Evolutionary conservation across 2,888 invertebrate genomes (phyloP).

Genomic region (Agonopterix alstromeriana): DNA sequence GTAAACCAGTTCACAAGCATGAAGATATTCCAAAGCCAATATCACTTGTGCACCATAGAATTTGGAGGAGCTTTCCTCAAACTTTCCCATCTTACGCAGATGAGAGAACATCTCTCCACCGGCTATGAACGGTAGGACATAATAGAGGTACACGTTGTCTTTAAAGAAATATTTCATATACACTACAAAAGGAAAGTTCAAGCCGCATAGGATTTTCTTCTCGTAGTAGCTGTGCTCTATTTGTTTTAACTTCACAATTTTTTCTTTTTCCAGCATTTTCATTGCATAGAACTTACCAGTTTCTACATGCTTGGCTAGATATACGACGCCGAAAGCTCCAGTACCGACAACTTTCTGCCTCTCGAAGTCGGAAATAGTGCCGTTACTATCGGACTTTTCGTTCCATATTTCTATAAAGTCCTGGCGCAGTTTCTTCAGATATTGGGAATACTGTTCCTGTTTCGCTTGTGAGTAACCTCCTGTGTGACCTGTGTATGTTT

Average conservation of each 20-base stretch:
- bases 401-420: constrained; percentile 63
- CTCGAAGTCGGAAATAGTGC: constrained; percentile 80
- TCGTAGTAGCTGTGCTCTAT: constrained; percentile 93
- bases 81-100: constrained; percentile 78
- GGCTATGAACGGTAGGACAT: constrained; percentile 86
- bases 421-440: constrained; percentile 47
- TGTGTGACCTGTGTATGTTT: constrained; percentile 1
- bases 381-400: constrained; percentile 34
- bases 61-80: constrained; percentile 86
- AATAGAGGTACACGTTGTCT: constrained; percentile 89
- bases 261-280: constrained; percentile 92
- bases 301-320: constrained; percentile 78
- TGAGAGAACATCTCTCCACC: constrained; percentile 93
- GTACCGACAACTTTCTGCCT: constrained; percentile 86
- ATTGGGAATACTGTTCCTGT: constrained; percentile 51
- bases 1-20: constrained; percentile 90
- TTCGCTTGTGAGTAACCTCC: constrained; percentile 41
- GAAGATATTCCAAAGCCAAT: constrained; percentile 93
- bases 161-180: constrained; percentile 90
- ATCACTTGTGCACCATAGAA: constrained; percentile 96
- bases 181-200: constrained; percentile 93
- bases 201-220: constrained; percentile 89
- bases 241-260: constrained; percentile 91
- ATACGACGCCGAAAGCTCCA: constrained; percentile 94
- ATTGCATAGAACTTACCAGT: constrained; percentile 85